phyloP scores from a whole-genome alignment of 2,113 vertebrate species.

The Mastomys natalensis region DNA sequence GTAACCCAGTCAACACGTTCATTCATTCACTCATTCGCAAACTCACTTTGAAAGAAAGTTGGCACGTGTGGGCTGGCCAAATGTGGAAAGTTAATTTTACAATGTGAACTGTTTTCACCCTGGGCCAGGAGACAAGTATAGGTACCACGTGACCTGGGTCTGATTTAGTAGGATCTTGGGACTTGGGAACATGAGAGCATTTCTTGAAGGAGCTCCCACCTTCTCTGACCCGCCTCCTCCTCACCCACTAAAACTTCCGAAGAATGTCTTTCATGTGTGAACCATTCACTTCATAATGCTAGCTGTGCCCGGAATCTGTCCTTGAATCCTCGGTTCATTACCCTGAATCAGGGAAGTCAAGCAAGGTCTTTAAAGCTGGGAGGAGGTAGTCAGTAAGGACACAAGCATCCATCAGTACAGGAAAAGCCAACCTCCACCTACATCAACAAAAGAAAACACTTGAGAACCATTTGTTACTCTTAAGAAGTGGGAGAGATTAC shows the following conservation, averaged over 20 bases:
- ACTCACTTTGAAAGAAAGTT: slow-evolving; percentile 83
- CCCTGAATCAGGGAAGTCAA: slow-evolving; percentile 69
- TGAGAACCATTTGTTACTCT: slow-evolving; percentile 17
- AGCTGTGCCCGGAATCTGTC: slow-evolving; percentile 32
- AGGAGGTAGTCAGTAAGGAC: slow-evolving; percentile 38
- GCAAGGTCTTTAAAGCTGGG: slow-evolving; percentile 68
- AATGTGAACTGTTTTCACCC: slow-evolving; percentile 81
- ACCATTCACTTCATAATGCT: slow-evolving; percentile 34
- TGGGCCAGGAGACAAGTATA: slow-evolving; percentile 73
- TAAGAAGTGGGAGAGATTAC: neutral
- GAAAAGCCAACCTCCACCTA: slow-evolving; percentile 25
- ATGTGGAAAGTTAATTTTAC: slow-evolving; percentile 84
- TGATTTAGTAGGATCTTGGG: slow-evolving; percentile 68
- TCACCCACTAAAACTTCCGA: slow-evolving; percentile 64
- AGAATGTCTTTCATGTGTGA: slow-evolving; percentile 78
- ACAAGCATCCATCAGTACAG: neutral
- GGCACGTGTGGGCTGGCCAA: slow-evolving; percentile 69
- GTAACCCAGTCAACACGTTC: slow-evolving; percentile 82
- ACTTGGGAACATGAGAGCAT: slow-evolving; percentile 73
- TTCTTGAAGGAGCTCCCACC: slow-evolving; percentile 64
- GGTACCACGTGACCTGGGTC: slow-evolving; percentile 59
- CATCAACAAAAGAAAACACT: neutral
- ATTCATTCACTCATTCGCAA: slow-evolving; percentile 82
- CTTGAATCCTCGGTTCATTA: slow-evolving; percentile 76
- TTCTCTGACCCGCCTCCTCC: neutral